Percentiles rank a stretch among this genome's conserved stretches.
Evolutionary conservation across 1,140 invertebrate genomes (phyloP).

Genomic region (Drosophila takahashii): DNA sequence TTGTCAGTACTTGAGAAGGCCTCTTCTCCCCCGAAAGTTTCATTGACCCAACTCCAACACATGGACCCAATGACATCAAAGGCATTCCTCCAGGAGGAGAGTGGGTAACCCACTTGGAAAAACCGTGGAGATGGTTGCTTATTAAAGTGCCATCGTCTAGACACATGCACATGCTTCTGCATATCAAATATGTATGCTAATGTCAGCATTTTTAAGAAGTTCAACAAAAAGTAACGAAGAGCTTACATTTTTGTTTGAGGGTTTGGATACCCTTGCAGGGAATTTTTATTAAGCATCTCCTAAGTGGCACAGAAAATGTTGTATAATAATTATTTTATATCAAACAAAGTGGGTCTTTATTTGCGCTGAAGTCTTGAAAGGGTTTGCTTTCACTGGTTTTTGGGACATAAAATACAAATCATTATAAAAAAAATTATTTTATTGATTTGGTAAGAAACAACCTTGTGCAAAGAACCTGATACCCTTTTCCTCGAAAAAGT

Average conservation of each 20-base stretch:
- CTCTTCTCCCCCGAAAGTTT: neutral
- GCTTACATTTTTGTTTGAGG: neutral
- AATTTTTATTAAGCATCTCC: conserved; percentile 1
- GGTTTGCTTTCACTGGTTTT: too few relatives aligned
- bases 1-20: conserved; percentile 6
- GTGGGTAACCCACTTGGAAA: conserved; percentile 44
- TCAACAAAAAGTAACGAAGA: conserved; percentile 18
- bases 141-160: conserved; percentile 46
- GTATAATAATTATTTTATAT: neutral
- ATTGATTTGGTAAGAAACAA: neutral
- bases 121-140: conserved; percentile 35
- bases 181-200: conserved; percentile 33
- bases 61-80: conserved; percentile 31
- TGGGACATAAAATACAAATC: too few relatives aligned
- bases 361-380: too few relatives aligned
- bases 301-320: too few relatives aligned
- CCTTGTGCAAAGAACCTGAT: neutral
- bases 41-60: conserved; percentile 22
- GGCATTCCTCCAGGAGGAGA: conserved; percentile 20
- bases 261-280: neutral
- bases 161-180: conserved; percentile 21
- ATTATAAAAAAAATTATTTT: neutral
- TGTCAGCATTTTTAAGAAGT: conserved; percentile 22
- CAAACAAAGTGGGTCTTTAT: neutral
- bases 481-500: neutral